A percentile compares a stretch with the other conserved stretches of the same genome.
Evolutionary conservation across 2,113 vertebrate genomes (phyloP).

Genomic region (Trematomus loennbergii): DNA sequence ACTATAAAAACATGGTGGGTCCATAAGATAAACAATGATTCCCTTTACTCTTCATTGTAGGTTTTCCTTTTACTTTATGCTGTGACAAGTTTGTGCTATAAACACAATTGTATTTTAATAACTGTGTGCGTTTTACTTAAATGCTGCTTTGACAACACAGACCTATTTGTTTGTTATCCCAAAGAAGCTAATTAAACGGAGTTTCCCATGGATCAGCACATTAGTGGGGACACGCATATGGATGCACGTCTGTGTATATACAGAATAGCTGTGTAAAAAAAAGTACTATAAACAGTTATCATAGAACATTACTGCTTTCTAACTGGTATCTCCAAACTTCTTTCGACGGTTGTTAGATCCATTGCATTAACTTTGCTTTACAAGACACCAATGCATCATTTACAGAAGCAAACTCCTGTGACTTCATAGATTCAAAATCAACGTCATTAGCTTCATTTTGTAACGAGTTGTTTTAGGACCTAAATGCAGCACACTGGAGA

Average conservation of each 20-base stretch:
- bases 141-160: not conserved
- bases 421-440: too few species aligned
- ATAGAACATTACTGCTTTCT: too few species aligned
- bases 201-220: not conserved
- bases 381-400: not conserved
- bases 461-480: too few species aligned
- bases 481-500: too few species aligned
- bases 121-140: too few species aligned
- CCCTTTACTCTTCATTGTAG: not conserved
- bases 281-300: not conserved
- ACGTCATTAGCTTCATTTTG: too few species aligned
- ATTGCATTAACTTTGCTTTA: not conserved
- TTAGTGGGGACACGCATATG: not conserved
- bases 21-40: not conserved
- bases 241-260: not conserved
- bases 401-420: not conserved
- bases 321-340: not conserved
- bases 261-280: not conserved
- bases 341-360: not conserved
- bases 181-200: not conserved
- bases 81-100: not conserved
- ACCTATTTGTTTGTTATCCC: not conserved
- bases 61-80: not conserved
- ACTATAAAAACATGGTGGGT: not conserved
- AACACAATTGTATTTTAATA: not conserved